Evolutionary conservation across 2,113 vertebrate genomes (phyloP), one percentile per base, ranked within the genome.

Genomic region (Microtus montanus): DNA sequence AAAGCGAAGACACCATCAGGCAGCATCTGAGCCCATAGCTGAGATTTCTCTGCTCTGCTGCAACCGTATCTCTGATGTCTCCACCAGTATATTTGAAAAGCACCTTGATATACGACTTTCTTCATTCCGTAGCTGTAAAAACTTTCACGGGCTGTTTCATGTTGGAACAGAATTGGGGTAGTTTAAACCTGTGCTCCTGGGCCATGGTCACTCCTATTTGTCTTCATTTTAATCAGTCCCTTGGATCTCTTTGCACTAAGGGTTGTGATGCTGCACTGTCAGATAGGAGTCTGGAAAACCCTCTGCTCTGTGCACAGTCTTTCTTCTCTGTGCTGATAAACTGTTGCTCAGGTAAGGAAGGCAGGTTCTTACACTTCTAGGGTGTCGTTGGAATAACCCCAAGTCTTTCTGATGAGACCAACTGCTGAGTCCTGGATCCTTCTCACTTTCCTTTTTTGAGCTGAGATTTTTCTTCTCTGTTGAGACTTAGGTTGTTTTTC

Each of bases 251-350:
- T 41, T 30, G 58, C 63, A 24, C 30, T 63, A 64, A 41, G 58
- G 9, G 58, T 30, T 84, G 58, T 64, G 24, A 26, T 44, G 1
- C 44, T 44, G 44, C 44, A 44, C 44, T 44, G 44, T 44, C 44
- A 1, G n/a, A 63, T 30, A 26, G 24, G 24, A 41, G 4, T 66
- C 41, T 66, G 38, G 61, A 68, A 66, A 47, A 33, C 14, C 5
- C 24, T 22, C 20, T 85, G 15, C 63, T 85, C 63, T 35, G 26
- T 33, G 41, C 41, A 11, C 28, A 35, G 15, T 17, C 15, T 47
- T 64, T 44, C 13, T 10, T 35, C 44, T 85, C 63, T 0, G 0
- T 66, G 66, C 63, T 0, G 0, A 10, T 26, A 30, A 38, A 30
- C 61, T 64, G 15, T 33, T 24, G 38, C 8, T 33, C 28, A 47